A percentile compares a stretch with the other conserved stretches of the same genome.
Evolutionary conservation across 1,140 invertebrate genomes (phyloP).

Genomic region (Microplitis demolitor): DNA sequence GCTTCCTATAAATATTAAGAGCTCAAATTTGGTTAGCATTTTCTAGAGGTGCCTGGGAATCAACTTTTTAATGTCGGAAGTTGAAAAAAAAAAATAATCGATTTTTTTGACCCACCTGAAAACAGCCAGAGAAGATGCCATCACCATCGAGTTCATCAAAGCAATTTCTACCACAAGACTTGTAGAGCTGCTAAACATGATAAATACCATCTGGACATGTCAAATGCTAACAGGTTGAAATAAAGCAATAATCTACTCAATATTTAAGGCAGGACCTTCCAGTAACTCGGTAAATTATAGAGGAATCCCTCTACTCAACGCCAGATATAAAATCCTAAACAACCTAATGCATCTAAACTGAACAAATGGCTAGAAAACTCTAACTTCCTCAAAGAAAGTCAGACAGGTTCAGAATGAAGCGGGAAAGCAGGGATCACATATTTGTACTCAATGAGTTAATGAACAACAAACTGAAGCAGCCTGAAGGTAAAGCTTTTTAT

Average conservation of each 20-base stretch:
- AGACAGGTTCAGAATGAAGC: slow-evolving; percentile 15
- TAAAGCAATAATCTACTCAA: neutral
- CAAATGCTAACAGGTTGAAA: neutral
- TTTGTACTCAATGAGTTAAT: slow-evolving; percentile 14
- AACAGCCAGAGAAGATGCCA: neutral
- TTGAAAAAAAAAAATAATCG: too few relatives aligned
- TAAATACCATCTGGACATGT: neutral
- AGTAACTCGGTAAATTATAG: neutral
- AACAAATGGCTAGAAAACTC: slow-evolving; percentile 4
- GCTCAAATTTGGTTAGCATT: too few relatives aligned
- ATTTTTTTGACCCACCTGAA: too few relatives aligned
- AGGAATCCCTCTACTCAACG: neutral
- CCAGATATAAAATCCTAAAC: neutral
- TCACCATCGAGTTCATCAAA: neutral
- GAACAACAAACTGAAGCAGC: slow-evolving; percentile 4
- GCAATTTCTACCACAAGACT: neutral
- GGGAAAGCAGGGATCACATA: slow-evolving; percentile 19
- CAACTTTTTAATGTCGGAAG: too few relatives aligned
- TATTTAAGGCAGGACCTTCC: neutral
- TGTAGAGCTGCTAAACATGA: neutral
- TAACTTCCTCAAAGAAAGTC: slow-evolving; percentile 4
- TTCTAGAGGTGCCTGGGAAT: too few relatives aligned
- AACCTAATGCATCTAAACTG: neutral
- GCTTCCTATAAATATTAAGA: too few relatives aligned
- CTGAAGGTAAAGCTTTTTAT: neutral